Percentiles rank a stretch among this genome's conserved stretches.
Evolutionary conservation across 2,113 vertebrate genomes (phyloP).

Genomic region (Syngnathus floridae): DNA sequence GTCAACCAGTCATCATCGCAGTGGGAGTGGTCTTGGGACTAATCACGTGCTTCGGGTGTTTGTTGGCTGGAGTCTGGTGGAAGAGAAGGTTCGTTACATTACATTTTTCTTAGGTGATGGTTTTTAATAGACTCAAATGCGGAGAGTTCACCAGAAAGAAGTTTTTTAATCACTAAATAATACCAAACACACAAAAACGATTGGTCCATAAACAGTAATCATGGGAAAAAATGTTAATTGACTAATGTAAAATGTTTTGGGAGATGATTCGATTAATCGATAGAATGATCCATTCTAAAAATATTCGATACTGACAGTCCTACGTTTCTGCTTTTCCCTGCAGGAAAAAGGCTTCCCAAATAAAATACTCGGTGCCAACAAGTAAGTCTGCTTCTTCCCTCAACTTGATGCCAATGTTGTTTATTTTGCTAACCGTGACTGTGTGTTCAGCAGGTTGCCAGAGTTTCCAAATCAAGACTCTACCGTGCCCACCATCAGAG

Average conservation of each 20-base stretch:
- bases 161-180: too few relatives aligned
- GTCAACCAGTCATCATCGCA: conserved; percentile 68
- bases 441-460: conserved; percentile 48
- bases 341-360: conserved; percentile 59
- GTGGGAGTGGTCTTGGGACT: conserved; percentile 70
- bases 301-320: neutral
- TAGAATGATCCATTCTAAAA: too few relatives aligned
- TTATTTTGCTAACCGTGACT: neutral
- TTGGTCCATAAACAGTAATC: too few relatives aligned
- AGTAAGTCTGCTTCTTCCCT: conserved; percentile 43
- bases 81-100: conserved; percentile 72
- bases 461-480: conserved; percentile 60
- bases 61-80: conserved; percentile 72
- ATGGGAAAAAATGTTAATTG: too few relatives aligned
- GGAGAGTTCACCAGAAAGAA: too few relatives aligned
- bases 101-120: neutral
- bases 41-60: conserved; percentile 67
- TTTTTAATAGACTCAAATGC: neutral
- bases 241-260: too few relatives aligned
- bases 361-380: conserved; percentile 62
- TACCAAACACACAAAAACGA: too few relatives aligned
- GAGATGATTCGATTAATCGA: too few relatives aligned
- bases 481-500: conserved; percentile 47
- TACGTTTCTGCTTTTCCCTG: conserved; percentile 1
- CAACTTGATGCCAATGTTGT: neutral